These are phyloP conservation scores for Otolemur garnettii DNA, from an alignment of 2,113 vertebrate genomes.

Conservation along the genomic window DNA sequence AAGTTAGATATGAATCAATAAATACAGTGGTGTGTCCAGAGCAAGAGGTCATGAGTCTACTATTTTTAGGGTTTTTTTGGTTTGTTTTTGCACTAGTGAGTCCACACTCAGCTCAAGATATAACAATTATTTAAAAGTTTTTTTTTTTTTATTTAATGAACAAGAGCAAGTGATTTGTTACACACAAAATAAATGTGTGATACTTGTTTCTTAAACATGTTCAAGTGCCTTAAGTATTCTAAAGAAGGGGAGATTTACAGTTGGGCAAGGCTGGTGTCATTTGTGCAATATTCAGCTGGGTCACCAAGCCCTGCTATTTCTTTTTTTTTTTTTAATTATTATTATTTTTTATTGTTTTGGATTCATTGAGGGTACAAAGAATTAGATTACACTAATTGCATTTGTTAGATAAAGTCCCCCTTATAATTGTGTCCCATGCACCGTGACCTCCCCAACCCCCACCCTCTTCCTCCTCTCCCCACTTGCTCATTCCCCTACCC, in stretches of 20 bases:
- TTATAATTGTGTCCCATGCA: too few species aligned
- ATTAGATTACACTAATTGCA: too few species aligned
- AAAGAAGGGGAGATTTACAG: not conserved
- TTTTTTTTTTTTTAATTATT: too few species aligned
- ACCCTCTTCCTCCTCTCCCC: too few species aligned
- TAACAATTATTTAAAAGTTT: not conserved
- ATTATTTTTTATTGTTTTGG: too few species aligned
- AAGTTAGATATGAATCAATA: not conserved
- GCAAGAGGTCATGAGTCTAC: not conserved
- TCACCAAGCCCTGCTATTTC: not conserved
- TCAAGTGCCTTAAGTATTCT: not conserved
- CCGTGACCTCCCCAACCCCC: too few species aligned
- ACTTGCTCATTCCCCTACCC: too few species aligned
- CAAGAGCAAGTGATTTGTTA: not conserved
- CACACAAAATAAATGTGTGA: not conserved
- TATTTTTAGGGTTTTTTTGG: not conserved
- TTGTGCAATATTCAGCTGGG: not conserved
- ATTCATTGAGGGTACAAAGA: too few species aligned
- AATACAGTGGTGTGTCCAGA: not conserved
- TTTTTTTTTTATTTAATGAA: not conserved
- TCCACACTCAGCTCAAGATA: not conserved
- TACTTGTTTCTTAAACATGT: not conserved
- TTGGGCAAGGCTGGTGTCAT: not conserved
- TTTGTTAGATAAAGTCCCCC: too few species aligned
- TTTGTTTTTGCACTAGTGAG: not conserved